phyloP scores from a whole-genome alignment of 2,113 vertebrate species.

The Anseranas semipalmata region DNA sequence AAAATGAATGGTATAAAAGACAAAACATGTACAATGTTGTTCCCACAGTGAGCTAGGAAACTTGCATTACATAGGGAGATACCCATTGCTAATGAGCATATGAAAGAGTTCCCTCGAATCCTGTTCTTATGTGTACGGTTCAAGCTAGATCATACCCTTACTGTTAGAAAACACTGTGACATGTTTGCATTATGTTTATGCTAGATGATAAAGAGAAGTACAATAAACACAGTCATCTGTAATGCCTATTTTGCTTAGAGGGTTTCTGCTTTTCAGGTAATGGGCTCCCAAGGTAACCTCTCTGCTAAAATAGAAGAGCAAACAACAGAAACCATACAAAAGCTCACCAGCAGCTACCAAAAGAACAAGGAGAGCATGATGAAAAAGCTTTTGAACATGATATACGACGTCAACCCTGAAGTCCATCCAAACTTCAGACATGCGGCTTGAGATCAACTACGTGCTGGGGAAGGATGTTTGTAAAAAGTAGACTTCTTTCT shows the following conservation, averaged over 20 bases:
- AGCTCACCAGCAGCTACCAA: constrained; percentile 62
- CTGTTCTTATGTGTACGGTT: neutral
- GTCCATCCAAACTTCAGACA: constrained; percentile 74
- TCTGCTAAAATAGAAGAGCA: constrained; percentile 76
- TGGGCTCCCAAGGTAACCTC: constrained; percentile 81
- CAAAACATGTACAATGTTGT: neutral
- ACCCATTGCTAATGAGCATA: neutral
- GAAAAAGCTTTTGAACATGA: constrained; percentile 64
- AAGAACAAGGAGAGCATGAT: constrained; percentile 61
- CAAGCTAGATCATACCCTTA: neutral
- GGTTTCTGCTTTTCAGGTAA: constrained; percentile 68
- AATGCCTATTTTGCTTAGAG: neutral
- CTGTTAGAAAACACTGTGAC: neutral
- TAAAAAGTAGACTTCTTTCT: constrained; percentile 7
- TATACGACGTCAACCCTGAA: constrained; percentile 77
- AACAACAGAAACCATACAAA: constrained; percentile 64
- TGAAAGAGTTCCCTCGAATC: neutral
- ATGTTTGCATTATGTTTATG: neutral
- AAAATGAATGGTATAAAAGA: constrained; percentile 5
- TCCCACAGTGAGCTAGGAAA: neutral
- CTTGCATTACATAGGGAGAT: neutral
- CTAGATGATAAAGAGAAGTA: neutral
- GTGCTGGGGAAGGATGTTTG: neutral
- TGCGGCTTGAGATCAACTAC: neutral
- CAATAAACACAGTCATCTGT: neutral